Evolutionary conservation across 2,797 vertebrate species (phyloP), one percentile per base, ranked within the genome.

Genomic region (Premnoplex brunnescens): DNA sequence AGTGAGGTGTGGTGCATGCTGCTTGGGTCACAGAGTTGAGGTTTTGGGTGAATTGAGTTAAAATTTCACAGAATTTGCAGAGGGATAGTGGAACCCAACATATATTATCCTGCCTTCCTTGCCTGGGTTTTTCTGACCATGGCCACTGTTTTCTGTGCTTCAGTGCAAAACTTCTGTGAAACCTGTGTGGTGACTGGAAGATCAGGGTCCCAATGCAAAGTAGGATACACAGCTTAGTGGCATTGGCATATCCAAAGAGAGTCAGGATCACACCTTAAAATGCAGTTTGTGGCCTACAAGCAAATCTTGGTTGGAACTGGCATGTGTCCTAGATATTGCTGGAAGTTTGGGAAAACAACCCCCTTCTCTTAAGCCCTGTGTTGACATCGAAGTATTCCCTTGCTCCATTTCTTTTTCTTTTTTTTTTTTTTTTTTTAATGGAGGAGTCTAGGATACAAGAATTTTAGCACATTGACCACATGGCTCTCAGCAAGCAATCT

Each of bases 1-100:
- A 3, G 22, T 6, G 39, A 0, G 0, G 2, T 1, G 26, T 6
- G 4, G 28, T 8, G 0, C 23, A 26, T 0, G 0, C 59, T 44
- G 46, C 4, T 32, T 37, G 43, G 32, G 12, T 44, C 84, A 13
- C 3, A 2, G 6, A 15, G 14, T 1, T 26, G 67, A 18, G 22
- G 23, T 37, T 51, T 69, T 3, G 1, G 26, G 43, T 55, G 36
- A 26, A 26, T 51, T 49, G 56, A 62, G 49, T 36, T 81, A 27
- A 34, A 59, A 37, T 37, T 37, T 59, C 41, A 23, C 5, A 14
- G 12, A 32, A 23, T 55, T 48, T 60, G 7, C 2, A 4, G 37
- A 37, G 32, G 16, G 18, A 73, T 12, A 72, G 24, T 36, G 20
- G 49, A 83, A 69, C 9, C 32, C 34, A 68, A 2, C 10, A 68